Evolutionary conservation across 2,888 invertebrate genomes (phyloP).

Genomic region (Sericinus montela): DNA sequence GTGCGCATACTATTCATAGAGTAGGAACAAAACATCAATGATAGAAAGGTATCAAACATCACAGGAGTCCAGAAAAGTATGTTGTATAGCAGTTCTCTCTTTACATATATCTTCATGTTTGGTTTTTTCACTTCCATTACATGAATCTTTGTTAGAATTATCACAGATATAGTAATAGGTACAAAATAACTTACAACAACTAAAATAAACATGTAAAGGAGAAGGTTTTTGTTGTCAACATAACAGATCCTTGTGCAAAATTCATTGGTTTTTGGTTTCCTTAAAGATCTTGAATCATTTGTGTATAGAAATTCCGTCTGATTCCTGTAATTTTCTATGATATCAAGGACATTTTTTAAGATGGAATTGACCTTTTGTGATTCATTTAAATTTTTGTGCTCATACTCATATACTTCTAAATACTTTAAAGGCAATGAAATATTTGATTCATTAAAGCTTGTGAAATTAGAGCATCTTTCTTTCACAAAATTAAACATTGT

Average conservation of each 20-base stretch:
- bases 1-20: slow-evolving; percentile 52
- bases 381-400: slow-evolving; percentile 32
- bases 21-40: slow-evolving; percentile 59
- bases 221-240: slow-evolving; percentile 53
- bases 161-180: slow-evolving; percentile 62
- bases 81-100: slow-evolving; percentile 61
- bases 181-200: slow-evolving; percentile 59
- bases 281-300: slow-evolving; percentile 38
- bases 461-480: slow-evolving; percentile 36
- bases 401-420: slow-evolving; percentile 43
- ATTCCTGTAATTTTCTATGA: slow-evolving; percentile 49
- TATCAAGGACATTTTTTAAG: slow-evolving; percentile 50
- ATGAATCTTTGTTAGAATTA: slow-evolving; percentile 65
- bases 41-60: slow-evolving; percentile 66
- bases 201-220: slow-evolving; percentile 57
- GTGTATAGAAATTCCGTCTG: slow-evolving; percentile 33
- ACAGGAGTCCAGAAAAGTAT: slow-evolving; percentile 69
- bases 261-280: slow-evolving; percentile 40
- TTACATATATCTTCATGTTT: slow-evolving; percentile 53
- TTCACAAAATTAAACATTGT: slow-evolving; percentile 47
- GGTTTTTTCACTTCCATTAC: slow-evolving; percentile 48
- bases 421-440: slow-evolving; percentile 32
- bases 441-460: slow-evolving; percentile 22
- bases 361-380: slow-evolving; percentile 41
- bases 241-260: slow-evolving; percentile 61